These are phyloP conservation scores for Cacoxenus indagator DNA, from an alignment of 2,888 invertebrate genomes.

Conservation along the genomic window DNA sequence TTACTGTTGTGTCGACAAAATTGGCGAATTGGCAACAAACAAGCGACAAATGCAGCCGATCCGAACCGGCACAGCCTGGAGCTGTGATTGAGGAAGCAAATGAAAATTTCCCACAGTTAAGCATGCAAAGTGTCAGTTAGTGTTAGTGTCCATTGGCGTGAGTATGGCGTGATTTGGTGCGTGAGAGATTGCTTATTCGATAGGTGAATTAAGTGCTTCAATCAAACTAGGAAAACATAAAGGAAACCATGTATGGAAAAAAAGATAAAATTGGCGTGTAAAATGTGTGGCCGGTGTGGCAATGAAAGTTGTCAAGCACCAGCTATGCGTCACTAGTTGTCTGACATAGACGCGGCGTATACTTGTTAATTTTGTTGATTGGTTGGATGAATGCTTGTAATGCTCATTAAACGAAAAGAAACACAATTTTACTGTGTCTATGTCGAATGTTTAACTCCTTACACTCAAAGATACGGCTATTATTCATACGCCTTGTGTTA, in stretches of 20 bases:
- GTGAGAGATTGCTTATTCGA: background rate
- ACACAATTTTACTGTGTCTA: no score
- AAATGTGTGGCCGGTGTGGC: background rate
- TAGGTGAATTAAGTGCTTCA: background rate
- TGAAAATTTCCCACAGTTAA: slow-evolving; percentile 6
- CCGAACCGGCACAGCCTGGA: background rate
- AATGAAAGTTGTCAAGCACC: background rate
- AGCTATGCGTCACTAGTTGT: no score
- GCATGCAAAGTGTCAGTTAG: background rate
- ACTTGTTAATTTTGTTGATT: background rate
- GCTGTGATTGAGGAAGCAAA: background rate
- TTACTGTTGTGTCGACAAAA: no score
- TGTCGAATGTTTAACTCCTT: no score
- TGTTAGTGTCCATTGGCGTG: background rate
- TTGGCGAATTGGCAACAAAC: slow-evolving; percentile 5
- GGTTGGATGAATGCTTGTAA: background rate
- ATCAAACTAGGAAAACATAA: background rate
- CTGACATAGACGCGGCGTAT: background rate
- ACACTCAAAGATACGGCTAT: background rate
- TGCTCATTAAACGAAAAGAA: no score
- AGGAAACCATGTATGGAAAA: background rate
- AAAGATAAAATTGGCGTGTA: background rate
- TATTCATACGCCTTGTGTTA: background rate
- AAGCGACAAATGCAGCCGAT: slow-evolving; percentile 5
- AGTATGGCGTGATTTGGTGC: background rate